Evolutionary conservation across 2,888 invertebrate genomes (phyloP).

Genomic region (Rhagonycha fulva): DNA sequence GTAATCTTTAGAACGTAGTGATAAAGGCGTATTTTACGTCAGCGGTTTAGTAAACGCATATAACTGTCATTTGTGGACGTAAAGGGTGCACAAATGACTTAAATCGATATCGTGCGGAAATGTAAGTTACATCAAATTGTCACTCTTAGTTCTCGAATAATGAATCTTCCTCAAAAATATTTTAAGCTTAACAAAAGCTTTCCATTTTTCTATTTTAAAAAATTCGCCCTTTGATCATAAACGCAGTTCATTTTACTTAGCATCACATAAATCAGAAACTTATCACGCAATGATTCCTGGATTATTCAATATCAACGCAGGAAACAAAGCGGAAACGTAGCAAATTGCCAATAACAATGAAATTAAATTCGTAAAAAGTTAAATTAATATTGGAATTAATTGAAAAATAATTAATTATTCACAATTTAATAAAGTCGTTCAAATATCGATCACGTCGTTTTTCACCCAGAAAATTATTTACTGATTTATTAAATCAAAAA

Average conservation of each 20-base stretch:
- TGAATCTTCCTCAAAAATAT: not conserved
- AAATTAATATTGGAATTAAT: not conserved
- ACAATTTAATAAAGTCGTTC: not conserved
- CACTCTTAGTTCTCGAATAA: not conserved
- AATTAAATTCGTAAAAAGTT: constrained; percentile 4
- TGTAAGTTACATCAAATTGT: not conserved
- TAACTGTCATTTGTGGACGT: constrained; percentile 3
- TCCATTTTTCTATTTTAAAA: constrained; percentile 4
- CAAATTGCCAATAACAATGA: constrained; percentile 7
- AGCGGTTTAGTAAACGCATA: constrained; percentile 1
- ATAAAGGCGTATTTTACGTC: constrained; percentile 2
- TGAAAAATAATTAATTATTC: not conserved
- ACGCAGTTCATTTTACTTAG: constrained; percentile 12
- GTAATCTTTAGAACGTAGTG: not conserved
- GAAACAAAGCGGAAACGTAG: constrained; percentile 11
- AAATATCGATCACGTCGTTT: not conserved
- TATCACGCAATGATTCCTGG: constrained; percentile 17
- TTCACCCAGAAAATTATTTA: not conserved
- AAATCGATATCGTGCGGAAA: not conserved
- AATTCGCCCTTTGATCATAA: not conserved
- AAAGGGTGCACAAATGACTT: not conserved
- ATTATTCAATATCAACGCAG: constrained; percentile 15
- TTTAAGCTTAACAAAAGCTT: not conserved
- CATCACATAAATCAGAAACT: constrained; percentile 13
- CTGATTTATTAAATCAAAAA: not conserved